A percentile compares a stretch with the other conserved stretches of the same genome.
phyloP scores from a whole-genome alignment of 2,888 invertebrate genomes.

The Rhagonycha fulva region DNA sequence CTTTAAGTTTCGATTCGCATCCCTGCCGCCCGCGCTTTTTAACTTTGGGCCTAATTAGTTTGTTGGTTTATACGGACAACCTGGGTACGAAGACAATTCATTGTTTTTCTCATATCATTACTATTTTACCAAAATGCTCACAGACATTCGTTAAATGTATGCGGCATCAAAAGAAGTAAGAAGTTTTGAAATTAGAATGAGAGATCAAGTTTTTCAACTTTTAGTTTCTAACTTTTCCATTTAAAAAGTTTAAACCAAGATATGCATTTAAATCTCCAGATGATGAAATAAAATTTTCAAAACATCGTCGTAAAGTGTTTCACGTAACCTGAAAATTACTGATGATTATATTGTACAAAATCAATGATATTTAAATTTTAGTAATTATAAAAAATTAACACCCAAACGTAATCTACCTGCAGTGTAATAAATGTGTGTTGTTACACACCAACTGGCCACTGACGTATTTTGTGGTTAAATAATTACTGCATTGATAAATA shows the following conservation, averaged over 20 bases:
- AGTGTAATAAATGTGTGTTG: slow-evolving; percentile 5
- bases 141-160: neutral
- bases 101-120: neutral
- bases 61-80: neutral
- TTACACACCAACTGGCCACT: slow-evolving; percentile 9
- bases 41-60: neutral
- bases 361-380: neutral
- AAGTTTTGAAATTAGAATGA: neutral
- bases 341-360: neutral
- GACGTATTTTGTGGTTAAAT: slow-evolving; percentile 14
- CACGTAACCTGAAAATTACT: neutral
- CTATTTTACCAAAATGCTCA: neutral
- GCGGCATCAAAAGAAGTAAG: neutral
- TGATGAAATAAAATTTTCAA: neutral
- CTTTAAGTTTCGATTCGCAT: neutral
- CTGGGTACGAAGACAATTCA: neutral
- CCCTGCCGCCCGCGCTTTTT: neutral
- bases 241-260: neutral
- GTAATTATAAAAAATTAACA: neutral
- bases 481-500: slow-evolving; percentile 8
- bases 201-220: neutral
- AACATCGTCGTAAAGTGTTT: neutral
- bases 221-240: neutral
- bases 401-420: neutral
- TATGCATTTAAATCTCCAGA: neutral